These are phyloP conservation scores for Microctonus hyperodae DNA, from an alignment of 2,888 invertebrate species.

Conservation along the genomic window DNA sequence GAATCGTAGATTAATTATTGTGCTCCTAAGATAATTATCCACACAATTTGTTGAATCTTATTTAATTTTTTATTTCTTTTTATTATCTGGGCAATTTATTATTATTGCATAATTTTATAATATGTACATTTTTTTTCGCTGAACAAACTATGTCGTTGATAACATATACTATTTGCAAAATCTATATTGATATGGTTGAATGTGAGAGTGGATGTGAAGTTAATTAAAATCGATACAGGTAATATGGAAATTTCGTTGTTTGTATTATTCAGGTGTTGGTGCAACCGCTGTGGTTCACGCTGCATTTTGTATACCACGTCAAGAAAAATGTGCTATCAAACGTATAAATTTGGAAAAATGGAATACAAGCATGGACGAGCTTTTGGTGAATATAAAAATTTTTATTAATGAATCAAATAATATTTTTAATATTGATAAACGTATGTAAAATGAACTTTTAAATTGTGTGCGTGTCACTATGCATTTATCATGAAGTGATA, in stretches of 20 bases:
- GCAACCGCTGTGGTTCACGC: constrained; percentile 96
- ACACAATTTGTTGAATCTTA: no score
- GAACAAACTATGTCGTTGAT: no score
- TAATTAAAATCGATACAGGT: neutral
- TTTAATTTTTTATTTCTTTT: no score
- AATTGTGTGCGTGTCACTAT: neutral
- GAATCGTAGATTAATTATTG: no score
- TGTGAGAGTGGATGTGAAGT: neutral
- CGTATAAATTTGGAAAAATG: constrained; percentile 99
- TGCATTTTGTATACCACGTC: constrained; percentile 88
- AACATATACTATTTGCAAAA: no score
- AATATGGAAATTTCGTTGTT: neutral
- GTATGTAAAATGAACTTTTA: neutral
- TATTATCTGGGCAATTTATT: no score
- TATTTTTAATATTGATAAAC: no score
- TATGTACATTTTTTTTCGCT: no score
- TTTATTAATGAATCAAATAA: neutral
- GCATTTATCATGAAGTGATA: neutral
- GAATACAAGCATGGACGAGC: constrained; percentile 99
- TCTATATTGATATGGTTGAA: neutral
- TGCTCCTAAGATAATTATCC: no score
- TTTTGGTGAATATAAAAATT: constrained; percentile 74
- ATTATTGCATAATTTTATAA: no score
- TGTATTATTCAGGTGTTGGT: constrained; percentile 77
- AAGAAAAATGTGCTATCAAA: constrained; percentile 98